phyloP scores from a whole-genome alignment of 1,140 invertebrate genomes.

The Neomicropteryx cornuta region DNA sequence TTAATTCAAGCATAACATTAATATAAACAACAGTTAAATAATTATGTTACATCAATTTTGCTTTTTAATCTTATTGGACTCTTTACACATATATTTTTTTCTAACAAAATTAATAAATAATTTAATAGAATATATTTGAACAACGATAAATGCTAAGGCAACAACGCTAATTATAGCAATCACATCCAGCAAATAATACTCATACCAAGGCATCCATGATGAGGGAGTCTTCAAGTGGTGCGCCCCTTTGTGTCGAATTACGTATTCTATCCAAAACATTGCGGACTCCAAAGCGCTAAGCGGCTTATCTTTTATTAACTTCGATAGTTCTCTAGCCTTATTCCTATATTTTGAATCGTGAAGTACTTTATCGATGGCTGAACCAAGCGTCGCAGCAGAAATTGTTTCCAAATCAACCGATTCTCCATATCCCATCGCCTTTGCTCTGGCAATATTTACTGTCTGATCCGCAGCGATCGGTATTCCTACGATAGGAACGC shows the following conservation, averaged over 20 bases:
- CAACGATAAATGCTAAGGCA: too few species aligned
- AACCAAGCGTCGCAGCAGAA: slow-evolving; percentile 13
- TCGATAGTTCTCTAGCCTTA: slow-evolving; percentile 21
- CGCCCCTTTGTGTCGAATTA: too few species aligned
- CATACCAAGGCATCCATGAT: slow-evolving; percentile 39
- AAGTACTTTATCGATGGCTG: slow-evolving; percentile 15
- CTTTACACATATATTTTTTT: too few species aligned
- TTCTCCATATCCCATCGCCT: slow-evolving; percentile 22
- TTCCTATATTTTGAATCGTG: slow-evolving; percentile 19
- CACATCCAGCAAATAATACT: slow-evolving; percentile 47
- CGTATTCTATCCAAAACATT: slow-evolving; percentile 45
- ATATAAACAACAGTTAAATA: too few species aligned
- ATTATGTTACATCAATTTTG: too few species aligned
- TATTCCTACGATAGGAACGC: slow-evolving; percentile 52
- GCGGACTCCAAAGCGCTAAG: slow-evolving; percentile 30
- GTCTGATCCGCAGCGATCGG: slow-evolving; percentile 55
- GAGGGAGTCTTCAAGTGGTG: slow-evolving; percentile 40
- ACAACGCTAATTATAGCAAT: too few species aligned
- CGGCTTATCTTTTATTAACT: slow-evolving; percentile 33
- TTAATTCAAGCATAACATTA: too few species aligned
- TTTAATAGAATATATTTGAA: too few species aligned
- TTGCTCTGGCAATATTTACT: slow-evolving; percentile 28
- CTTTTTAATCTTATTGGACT: too few species aligned
- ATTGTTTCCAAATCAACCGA: slow-evolving; percentile 20
- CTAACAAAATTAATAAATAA: too few species aligned